Conservation (phyloP, 2,888 invertebrate species). For the Ichneumoninae sp. region DNA sequence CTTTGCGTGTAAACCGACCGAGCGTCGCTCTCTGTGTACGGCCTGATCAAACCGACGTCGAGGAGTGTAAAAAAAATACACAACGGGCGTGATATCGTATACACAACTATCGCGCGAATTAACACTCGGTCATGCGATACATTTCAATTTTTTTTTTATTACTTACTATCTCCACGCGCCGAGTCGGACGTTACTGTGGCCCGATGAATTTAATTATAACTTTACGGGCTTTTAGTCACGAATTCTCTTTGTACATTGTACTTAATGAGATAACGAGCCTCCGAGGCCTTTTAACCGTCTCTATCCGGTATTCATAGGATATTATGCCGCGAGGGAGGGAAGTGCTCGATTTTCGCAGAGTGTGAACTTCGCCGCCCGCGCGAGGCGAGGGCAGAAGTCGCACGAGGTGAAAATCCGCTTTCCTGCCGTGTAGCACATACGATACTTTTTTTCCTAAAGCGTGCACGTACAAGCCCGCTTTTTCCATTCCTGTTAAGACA, state of each 20-base stretch:
- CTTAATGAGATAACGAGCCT: neutral
- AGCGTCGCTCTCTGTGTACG: neutral
- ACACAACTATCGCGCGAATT: constrained; percentile 43
- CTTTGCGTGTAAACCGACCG: constrained; percentile 69
- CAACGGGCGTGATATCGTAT: constrained; percentile 69
- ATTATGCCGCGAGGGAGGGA: too few species aligned
- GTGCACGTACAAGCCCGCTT: too few species aligned
- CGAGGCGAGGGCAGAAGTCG: too few species aligned
- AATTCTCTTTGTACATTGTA: neutral
- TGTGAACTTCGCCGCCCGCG: too few species aligned
- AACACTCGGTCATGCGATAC: constrained; percentile 60
- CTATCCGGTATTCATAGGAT: too few species aligned
- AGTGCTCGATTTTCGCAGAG: too few species aligned
- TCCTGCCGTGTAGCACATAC: too few species aligned
- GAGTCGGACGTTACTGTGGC: neutral
- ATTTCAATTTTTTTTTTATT: constrained; percentile 46
- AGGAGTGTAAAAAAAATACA: constrained; percentile 72
- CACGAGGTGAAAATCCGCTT: too few species aligned
- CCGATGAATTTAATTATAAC: constrained; percentile 2
- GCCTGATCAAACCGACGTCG: constrained; percentile 64
- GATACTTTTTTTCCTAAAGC: too few species aligned
- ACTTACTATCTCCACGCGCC: neutral
- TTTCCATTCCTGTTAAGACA: too few species aligned
- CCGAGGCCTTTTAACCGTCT: too few species aligned
- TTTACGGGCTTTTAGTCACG: constrained; percentile 12